Evolutionary conservation across 2,888 invertebrate species (phyloP).

Genomic region (Dicyrtomina minuta): DNA sequence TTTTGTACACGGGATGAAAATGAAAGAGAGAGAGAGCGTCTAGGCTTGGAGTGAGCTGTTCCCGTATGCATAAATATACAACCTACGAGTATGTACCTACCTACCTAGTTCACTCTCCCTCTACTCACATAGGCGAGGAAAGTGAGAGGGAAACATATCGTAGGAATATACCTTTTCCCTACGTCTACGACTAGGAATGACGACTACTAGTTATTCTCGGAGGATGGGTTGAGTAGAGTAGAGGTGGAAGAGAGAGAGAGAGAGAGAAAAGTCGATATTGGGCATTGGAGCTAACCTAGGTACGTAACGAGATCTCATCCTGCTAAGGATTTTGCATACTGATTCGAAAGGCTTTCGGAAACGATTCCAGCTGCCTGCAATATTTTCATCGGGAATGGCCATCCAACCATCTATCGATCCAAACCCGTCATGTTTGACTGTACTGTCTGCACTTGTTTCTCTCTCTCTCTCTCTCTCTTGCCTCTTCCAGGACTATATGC

Average conservation of each 20-base stretch:
- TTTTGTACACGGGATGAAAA: conserved; percentile 37
- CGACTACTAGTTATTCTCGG: conserved; percentile 16
- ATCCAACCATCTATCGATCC: conserved; percentile 40
- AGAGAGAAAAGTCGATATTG: conserved; percentile 31
- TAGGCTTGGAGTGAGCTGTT: conserved; percentile 25
- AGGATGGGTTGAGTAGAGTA: conserved; percentile 13
- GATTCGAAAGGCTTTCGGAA: conserved; percentile 41
- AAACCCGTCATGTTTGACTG: conserved; percentile 31
- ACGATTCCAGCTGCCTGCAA: conserved; percentile 38
- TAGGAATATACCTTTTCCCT: conserved; percentile 21
- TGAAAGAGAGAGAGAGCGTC: conserved; percentile 25
- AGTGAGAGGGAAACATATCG: conserved; percentile 13
- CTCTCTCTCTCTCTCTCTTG: conserved; percentile 11
- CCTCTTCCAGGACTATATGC: conserved; percentile 28
- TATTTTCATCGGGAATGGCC: conserved; percentile 41
- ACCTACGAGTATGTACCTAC: background rate
- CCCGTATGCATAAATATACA: background rate
- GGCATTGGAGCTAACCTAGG: conserved; percentile 24
- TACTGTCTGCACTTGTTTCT: conserved; percentile 26
- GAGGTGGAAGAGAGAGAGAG: conserved; percentile 2
- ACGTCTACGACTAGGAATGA: background rate
- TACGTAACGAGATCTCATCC: conserved; percentile 49
- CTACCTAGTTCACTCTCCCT: background rate
- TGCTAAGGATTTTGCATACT: conserved; percentile 50
- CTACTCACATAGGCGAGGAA: background rate